Base-by-base conservation (phyloP, 2,888 invertebrate genomes). In the Hofmannophila pseudospretella region DNA sequence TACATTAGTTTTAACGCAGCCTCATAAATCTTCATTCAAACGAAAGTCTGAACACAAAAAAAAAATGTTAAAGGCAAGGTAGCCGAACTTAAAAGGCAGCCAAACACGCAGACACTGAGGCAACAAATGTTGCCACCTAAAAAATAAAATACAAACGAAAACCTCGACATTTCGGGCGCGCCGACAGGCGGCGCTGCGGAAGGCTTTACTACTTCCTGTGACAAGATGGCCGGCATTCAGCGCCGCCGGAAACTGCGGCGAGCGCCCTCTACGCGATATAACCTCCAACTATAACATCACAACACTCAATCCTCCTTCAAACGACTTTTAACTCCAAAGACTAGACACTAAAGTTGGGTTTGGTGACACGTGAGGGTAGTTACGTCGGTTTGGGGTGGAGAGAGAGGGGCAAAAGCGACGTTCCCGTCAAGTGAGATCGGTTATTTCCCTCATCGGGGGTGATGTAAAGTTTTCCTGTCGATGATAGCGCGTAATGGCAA, bases 131-230 rank as follows among this genome's bases (percentile, higher is more conserved):
- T 33, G 38, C 38, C 41, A 45, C 16, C 16, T 16, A 16, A 16
- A 16, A 16, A 16, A 16, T 16, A 16, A 16, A 16, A 16, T 49
- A 45, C 47, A 61, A 61, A 59, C 58, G 54, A 50, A 51, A 54
- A 45, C 41, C 48, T 50, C 63, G 61, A 65, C 63, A 59, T 66
- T 73, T 61, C 51, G 62, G 54, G 61, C 58, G 49, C 58, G 56
- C 56, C 63, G 68, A 62, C 74, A 70, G 73, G 64, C 68, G 70
- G 64, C 68, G 69, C 56, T 70, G 51, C 80, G 85, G 85, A 86
- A 86, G 84, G 77, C 76, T 84, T 86, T 86, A 87, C 85, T 82
- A 86, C 85, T 86, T 86, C 87, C 87, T 71, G 57, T 70, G 72
- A 75, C 82, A 84, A 84, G 82, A 84, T 82, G 84, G 82, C 81